Evolutionary conservation across 2,797 vertebrate genomes (phyloP), one percentile per base, ranked within the genome.

Genomic region (Jordanella pulchra): DNA sequence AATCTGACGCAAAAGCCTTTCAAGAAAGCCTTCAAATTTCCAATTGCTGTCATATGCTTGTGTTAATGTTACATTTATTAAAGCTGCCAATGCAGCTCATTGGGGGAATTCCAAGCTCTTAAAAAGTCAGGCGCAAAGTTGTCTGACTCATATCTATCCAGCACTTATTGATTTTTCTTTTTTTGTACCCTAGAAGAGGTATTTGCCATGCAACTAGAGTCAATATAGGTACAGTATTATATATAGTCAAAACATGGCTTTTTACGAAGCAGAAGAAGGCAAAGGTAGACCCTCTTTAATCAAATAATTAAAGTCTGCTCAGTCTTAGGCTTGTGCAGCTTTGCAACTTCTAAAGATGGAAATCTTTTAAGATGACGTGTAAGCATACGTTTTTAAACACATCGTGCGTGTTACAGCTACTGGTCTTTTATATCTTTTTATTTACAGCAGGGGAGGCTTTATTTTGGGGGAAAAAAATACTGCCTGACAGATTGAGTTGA

Each of bases 11-110:
- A 90, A 91, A 87, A 90, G 88, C 80, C 65, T 72, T 72, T 14
- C 65, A 79, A 81, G 72, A 77, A 78, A 71, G 86, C 78, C 70
- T 70, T 80, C 76, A 71, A 87, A 82, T 74, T 45, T 76, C 76
- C 92, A 92, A 93, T 94, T 88, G 85, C 86, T 89, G 87, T 93
- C 91, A 93, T 76, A 89, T 87, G 92, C 77, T 85, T 80, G 76
- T 75, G 79, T 88, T 91, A 83, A 87, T 82, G 76, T 79, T 79
- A 80, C 76, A 82, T 86, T 89, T 83, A 87, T 80, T 82, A 65
- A 71, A 67, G 79, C 70, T 79, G 79, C 67, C 84, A 67, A 63
- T 73, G 51, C 58, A 27, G 69, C 74, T 78, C 65, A 35, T 61
- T 0, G 9, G 75, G 76, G 72, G 73, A 71, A 76, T 76, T 71